Conservation (phyloP, 2,113 vertebrate genomes). For the Bubalus kerabau region DNA sequence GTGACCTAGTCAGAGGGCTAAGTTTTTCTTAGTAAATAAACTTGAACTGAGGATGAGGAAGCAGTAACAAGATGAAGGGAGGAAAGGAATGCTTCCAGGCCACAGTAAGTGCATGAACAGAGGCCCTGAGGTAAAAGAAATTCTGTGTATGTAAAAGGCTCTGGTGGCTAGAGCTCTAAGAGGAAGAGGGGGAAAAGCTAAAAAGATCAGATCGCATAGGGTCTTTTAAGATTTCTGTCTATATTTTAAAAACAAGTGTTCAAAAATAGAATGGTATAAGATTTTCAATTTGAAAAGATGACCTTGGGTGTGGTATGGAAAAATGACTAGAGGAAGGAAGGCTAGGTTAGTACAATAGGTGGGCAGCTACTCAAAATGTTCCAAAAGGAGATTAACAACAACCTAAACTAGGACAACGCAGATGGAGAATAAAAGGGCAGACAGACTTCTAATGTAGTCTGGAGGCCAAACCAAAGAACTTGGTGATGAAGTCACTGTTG, state of each 20-base stretch:
- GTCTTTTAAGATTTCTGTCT: neutral
- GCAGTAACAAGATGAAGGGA: neutral
- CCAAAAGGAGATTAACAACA: neutral
- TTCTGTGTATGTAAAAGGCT: neutral
- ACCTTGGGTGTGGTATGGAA: neutral
- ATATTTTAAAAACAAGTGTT: neutral
- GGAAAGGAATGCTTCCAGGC: neutral
- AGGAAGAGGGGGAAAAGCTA: neutral
- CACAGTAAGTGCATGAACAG: neutral
- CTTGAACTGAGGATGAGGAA: neutral
- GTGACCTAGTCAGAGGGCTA: neutral
- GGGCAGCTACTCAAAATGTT: neutral
- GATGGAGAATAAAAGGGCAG: neutral
- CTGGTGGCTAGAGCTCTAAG: neutral
- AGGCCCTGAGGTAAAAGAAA: neutral
- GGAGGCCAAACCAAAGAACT: neutral
- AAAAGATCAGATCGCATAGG: neutral
- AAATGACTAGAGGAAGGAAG: neutral
- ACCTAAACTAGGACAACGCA: neutral
- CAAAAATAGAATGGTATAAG: neutral
- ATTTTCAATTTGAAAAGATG: neutral
- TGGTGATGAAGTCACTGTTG: neutral
- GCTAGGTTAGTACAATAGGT: neutral
- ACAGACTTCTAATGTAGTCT: neutral
- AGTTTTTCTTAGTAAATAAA: neutral